Conservation (phyloP, 2,888 invertebrate genomes). For the Amphipoea lucens region DNA sequence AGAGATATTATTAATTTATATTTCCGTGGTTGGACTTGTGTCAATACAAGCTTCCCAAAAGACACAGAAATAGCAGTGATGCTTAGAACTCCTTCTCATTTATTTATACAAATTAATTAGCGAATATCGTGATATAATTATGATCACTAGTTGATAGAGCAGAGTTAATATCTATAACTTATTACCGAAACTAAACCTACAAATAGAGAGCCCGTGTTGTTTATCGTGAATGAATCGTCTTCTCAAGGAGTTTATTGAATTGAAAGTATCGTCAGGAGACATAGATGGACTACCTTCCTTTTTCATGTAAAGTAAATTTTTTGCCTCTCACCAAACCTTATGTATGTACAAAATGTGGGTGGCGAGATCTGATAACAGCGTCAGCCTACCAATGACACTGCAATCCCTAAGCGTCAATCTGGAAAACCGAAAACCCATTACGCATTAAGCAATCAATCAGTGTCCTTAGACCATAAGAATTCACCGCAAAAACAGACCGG, state of each 20-base stretch:
- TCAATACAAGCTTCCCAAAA: conserved; percentile 17
- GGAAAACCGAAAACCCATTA: not conserved
- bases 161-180: not conserved
- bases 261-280: not conserved
- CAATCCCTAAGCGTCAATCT: not conserved
- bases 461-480: not conserved
- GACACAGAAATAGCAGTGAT: conserved; percentile 2
- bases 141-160: conserved; percentile 9
- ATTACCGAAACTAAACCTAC: not conserved
- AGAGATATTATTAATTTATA: conserved; percentile 24
- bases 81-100: conserved; percentile 1
- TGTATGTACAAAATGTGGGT: not conserved
- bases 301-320: not conserved
- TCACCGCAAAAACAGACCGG: not conserved
- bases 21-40: conserved; percentile 2
- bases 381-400: not conserved
- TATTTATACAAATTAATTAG: not conserved
- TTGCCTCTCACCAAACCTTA: not conserved
- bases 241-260: conserved; percentile 8
- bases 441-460: not conserved
- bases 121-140: not conserved
- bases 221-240: not conserved
- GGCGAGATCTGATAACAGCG: not conserved
- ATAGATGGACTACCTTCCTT: not conserved
- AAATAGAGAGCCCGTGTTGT: not conserved